These are phyloP conservation scores for Caenorhabditis doughertyi DNA, from an alignment of 2,888 invertebrate genomes.

Conservation along the genomic window DNA sequence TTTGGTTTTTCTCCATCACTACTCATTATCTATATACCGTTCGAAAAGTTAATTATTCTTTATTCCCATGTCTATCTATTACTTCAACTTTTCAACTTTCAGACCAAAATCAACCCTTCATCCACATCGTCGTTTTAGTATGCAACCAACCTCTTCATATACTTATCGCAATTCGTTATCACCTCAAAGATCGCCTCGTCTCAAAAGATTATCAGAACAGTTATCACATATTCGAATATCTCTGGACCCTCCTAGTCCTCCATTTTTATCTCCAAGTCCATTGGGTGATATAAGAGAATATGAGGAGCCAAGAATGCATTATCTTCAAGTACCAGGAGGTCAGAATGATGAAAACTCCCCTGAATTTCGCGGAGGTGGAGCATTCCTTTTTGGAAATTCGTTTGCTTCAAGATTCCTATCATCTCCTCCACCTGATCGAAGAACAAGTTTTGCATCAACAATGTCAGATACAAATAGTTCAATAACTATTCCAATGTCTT, in stretches of 20 bases:
- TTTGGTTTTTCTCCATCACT: too few species aligned
- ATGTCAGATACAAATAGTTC: conserved; percentile 74
- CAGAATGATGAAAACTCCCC: conserved; percentile 35
- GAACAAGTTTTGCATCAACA: conserved; percentile 76
- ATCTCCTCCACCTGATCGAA: conserved; percentile 79
- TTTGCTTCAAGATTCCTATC: conserved; percentile 49
- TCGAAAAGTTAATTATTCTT: too few species aligned
- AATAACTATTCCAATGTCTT: conserved; percentile 75
- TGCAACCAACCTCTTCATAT: conserved; percentile 47
- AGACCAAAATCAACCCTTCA: conserved; percentile 16
- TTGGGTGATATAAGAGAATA: conserved; percentile 53
- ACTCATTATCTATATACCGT: too few species aligned
- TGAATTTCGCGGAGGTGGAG: conserved; percentile 36
- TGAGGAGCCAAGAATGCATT: conserved; percentile 62
- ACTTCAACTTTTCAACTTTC: neutral
- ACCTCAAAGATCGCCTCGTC: conserved; percentile 70
- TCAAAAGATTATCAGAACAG: conserved; percentile 77
- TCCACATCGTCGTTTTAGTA: conserved; percentile 41
- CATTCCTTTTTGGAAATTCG: conserved; percentile 32
- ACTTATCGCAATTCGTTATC: conserved; percentile 49
- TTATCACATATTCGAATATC: conserved; percentile 78
- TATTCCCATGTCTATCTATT: too few species aligned
- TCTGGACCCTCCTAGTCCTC: conserved; percentile 79
- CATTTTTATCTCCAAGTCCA: conserved; percentile 64
- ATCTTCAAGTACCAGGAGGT: conserved; percentile 56